Percentiles rank a stretch among this genome's conserved stretches.
These are phyloP conservation scores for Montipora cactus DNA, from an alignment of 64 coral and sea anemone species.

Conservation along the genomic window DNA sequence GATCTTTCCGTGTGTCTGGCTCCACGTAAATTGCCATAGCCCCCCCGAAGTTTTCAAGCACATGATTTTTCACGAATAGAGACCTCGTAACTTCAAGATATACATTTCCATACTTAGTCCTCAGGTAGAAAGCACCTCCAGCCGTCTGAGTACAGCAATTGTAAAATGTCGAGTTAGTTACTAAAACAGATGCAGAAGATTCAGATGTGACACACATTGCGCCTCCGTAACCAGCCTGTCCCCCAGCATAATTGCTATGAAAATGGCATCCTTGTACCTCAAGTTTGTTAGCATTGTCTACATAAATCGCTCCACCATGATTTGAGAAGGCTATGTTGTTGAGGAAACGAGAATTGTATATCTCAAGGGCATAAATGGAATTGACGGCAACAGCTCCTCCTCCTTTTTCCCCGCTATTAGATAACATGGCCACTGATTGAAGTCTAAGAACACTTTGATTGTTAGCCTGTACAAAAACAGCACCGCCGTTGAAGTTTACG, in stretches of 20 bases:
- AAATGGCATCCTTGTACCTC: background rate
- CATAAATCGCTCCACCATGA: background rate
- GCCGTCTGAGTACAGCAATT: background rate
- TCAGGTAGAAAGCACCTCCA: background rate
- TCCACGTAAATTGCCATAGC: background rate
- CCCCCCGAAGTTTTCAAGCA: background rate
- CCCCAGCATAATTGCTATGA: background rate
- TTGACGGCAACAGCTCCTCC: background rate
- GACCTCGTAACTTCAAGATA: background rate
- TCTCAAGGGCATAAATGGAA: background rate
- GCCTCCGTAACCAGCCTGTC: background rate
- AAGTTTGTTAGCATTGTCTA: background rate
- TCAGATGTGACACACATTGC: background rate
- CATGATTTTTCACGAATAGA: background rate
- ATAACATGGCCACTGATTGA: background rate
- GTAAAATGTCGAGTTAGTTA: background rate
- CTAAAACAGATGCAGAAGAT: background rate
- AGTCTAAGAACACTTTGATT: background rate
- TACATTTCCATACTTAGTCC: background rate
- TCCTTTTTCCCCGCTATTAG: background rate
- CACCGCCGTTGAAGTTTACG: background rate
- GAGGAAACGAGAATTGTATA: background rate
- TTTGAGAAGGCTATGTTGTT: background rate
- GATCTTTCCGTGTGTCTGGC: too few species aligned
- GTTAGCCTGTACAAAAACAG: background rate